These are phyloP conservation scores for Glossophaga mutica DNA, from an alignment of 2,797 vertebrate genomes.

Conservation along the genomic window DNA sequence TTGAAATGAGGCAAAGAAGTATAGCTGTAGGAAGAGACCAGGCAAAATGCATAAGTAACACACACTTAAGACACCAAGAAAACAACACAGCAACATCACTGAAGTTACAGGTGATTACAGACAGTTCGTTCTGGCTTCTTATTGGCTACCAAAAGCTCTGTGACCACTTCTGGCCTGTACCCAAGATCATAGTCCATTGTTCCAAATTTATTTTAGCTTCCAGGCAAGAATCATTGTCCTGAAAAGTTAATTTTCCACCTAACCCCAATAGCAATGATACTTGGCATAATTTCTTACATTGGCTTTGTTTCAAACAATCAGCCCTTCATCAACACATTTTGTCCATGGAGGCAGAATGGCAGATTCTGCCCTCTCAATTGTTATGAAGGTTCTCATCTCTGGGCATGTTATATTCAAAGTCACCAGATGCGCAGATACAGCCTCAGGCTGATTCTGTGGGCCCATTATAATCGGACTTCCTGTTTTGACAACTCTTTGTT, in stretches of 20 bases:
- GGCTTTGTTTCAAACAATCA: slow-evolving; percentile 38
- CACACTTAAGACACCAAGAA: not conserved
- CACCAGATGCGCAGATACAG: slow-evolving; percentile 48
- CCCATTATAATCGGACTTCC: not conserved
- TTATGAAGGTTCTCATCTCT: slow-evolving; percentile 14
- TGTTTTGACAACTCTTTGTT: slow-evolving; percentile 58
- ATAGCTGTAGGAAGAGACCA: not conserved
- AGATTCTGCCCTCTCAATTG: slow-evolving; percentile 42
- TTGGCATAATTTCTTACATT: slow-evolving; percentile 55
- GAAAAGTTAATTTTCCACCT: not conserved
- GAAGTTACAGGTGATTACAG: not conserved
- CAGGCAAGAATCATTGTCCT: not conserved
- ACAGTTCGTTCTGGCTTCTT: not conserved
- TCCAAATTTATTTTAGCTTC: slow-evolving; percentile 18
- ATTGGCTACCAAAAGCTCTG: not conserved
- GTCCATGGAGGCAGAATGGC: slow-evolving; percentile 26
- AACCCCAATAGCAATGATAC: not conserved
- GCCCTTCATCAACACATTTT: slow-evolving; percentile 38
- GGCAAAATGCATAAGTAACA: not conserved
- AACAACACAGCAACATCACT: not conserved
- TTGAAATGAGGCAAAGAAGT: not conserved
- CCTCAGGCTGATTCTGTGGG: slow-evolving; percentile 19
- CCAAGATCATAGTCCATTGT: not conserved
- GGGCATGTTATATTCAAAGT: slow-evolving; percentile 41
- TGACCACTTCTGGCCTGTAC: not conserved